These are phyloP conservation scores for Tetramorium simillimum DNA, from an alignment of 1,140 invertebrate species.

Conservation along the genomic window DNA sequence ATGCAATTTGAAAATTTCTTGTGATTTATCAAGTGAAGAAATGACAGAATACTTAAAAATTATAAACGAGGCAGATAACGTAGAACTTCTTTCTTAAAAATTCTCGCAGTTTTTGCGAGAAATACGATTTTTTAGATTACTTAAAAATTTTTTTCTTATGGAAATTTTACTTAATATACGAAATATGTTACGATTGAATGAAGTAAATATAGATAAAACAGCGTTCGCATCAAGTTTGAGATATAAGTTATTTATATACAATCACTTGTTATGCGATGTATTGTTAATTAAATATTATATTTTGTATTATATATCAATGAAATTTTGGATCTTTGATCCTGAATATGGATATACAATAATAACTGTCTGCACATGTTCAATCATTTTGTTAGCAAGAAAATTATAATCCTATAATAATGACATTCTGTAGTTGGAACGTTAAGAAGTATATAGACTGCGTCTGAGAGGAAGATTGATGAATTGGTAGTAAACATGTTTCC, in stretches of 20 bases:
- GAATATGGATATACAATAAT: conserved; percentile 4
- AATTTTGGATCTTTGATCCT: conserved; percentile 3
- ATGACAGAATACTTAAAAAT: background rate
- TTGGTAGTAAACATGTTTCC: background rate
- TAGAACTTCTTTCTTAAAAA: background rate
- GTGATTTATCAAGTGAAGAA: background rate
- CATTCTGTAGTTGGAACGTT: conserved; percentile 15
- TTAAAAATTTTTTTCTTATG: background rate
- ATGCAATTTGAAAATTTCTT: background rate
- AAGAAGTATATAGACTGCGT: conserved; percentile 21
- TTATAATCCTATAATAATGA: background rate
- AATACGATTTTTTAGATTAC: background rate
- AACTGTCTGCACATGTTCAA: conserved; percentile 5
- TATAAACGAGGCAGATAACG: background rate
- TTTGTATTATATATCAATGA: conserved; percentile 21
- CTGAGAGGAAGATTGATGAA: background rate
- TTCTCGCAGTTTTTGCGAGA: background rate
- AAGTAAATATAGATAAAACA: conserved; percentile 1
- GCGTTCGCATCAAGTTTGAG: background rate
- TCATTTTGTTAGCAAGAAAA: background rate
- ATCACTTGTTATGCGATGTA: conserved; percentile 20
- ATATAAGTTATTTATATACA: conserved; percentile 33
- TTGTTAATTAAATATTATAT: conserved; percentile 39
- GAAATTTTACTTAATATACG: conserved; percentile 3
- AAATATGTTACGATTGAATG: background rate